phyloP scores from a whole-genome alignment of 2,113 vertebrate species.

The Chiloscyllium plagiosum region DNA sequence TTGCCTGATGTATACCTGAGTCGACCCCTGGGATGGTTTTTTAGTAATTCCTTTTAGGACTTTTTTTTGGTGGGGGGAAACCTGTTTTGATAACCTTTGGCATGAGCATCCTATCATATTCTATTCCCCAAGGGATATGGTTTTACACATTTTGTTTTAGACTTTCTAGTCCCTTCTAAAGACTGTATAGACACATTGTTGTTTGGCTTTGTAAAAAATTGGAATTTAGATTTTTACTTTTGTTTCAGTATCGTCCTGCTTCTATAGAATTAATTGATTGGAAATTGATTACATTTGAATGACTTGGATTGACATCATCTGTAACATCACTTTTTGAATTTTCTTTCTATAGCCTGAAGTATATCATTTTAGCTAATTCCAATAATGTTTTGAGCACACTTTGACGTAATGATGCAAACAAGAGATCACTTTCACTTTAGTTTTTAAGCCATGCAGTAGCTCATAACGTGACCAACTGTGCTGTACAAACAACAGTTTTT shows the following conservation, averaged over 20 bases:
- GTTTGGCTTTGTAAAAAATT: not conserved
- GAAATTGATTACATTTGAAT: not conserved
- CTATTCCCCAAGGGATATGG: too few relatives aligned
- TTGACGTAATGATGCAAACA: not conserved
- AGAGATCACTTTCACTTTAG: not conserved
- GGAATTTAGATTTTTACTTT: not conserved
- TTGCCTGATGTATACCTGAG: not conserved
- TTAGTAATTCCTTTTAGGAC: not conserved
- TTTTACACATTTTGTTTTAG: not conserved
- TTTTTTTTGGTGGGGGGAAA: too few relatives aligned
- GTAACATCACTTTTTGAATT: not conserved
- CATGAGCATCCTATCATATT: not conserved
- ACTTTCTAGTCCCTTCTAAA: not conserved
- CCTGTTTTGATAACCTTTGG: not conserved
- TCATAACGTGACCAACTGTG: not conserved
- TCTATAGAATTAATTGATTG: not conserved
- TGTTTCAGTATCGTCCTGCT: not conserved
- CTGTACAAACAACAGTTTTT: not conserved
- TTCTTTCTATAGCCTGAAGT: not conserved
- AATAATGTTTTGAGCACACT: not conserved
- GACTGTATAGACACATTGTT: not conserved
- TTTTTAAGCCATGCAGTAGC: not conserved
- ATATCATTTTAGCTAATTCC: not conserved
- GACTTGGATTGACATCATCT: not conserved
- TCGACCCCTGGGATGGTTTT: not conserved